A percentile compares a stretch with the other conserved stretches of the same genome.
Evolutionary conservation across 1,140 invertebrate species (phyloP).

Genomic region (Neotoxoptera formosana): DNA sequence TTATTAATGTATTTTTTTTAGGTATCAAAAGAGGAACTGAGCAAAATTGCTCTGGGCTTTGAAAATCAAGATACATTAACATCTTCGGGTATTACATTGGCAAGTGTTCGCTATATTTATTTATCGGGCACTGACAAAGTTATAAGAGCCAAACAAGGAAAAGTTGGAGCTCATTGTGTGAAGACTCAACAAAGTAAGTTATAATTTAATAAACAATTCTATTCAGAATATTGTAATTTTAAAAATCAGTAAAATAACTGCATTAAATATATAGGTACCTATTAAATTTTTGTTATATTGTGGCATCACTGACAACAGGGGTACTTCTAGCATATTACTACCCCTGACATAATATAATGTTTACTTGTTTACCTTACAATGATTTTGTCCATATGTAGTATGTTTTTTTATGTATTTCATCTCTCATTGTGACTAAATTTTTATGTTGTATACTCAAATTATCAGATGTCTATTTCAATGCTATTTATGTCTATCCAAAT

Average conservation of each 20-base stretch:
- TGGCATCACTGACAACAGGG: background rate
- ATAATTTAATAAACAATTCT: background rate
- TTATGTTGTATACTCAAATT: background rate
- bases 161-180: constrained; percentile 92
- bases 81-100: constrained; percentile 86
- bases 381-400: background rate
- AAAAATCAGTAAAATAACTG: no score
- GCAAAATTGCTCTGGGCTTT: constrained; percentile 85
- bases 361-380: background rate
- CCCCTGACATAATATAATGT: background rate
- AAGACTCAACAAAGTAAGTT: constrained; percentile 85
- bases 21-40: constrained; percentile 88
- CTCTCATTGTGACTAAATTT: background rate
- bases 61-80: constrained; percentile 85
- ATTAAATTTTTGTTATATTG: background rate
- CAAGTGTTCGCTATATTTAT: constrained; percentile 90
- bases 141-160: constrained; percentile 88
- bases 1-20: constrained; percentile 63
- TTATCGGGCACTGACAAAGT: constrained; percentile 89
- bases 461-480: background rate
- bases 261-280: background rate
- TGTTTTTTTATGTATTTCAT: background rate
- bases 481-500: background rate
- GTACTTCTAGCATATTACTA: no score
- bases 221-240: background rate